A percentile compares a stretch with the other conserved stretches of the same genome.
These are phyloP conservation scores for Neofelis nebulosa DNA, from an alignment of 2,113 vertebrate species.

Conservation along the genomic window DNA sequence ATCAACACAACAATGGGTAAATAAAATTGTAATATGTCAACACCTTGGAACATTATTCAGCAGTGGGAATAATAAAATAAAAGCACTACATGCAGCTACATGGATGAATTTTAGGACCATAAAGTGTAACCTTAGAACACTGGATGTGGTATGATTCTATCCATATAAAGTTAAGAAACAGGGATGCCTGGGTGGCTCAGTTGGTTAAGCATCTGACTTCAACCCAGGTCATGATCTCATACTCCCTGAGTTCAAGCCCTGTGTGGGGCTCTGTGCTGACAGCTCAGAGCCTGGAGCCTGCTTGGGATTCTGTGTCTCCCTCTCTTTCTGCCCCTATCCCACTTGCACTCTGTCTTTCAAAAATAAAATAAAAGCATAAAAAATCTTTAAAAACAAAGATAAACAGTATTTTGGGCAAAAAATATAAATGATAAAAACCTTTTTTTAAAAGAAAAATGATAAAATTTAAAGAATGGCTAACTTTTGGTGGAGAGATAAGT, in stretches of 20 bases:
- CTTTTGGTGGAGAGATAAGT: not conserved
- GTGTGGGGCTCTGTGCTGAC: too few relatives aligned
- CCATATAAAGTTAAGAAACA: slow-evolving; percentile 7
- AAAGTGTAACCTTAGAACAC: not conserved
- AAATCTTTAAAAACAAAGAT: not conserved
- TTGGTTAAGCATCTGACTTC: too few relatives aligned
- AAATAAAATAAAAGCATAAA: too few relatives aligned
- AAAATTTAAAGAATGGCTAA: slow-evolving; percentile 12
- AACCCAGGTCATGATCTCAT: too few relatives aligned
- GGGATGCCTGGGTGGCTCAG: too few relatives aligned
- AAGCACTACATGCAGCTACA: not conserved
- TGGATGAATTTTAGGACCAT: not conserved
- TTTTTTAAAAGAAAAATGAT: not conserved
- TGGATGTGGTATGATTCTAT: not conserved
- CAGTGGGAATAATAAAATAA: not conserved
- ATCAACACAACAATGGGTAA: not conserved
- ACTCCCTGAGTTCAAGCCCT: too few relatives aligned
- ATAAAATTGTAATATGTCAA: not conserved
- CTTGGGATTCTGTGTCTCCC: too few relatives aligned
- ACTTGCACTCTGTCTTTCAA: too few relatives aligned
- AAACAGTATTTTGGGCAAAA: not conserved
- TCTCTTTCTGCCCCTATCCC: too few relatives aligned
- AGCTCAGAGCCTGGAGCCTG: too few relatives aligned
- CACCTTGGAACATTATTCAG: not conserved
- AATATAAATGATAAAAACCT: not conserved